A percentile compares a stretch with the other conserved stretches of the same genome.
These are phyloP conservation scores for Toxotes lorentzi DNA, from an alignment of 2,797 vertebrate genomes.

Conservation along the genomic window DNA sequence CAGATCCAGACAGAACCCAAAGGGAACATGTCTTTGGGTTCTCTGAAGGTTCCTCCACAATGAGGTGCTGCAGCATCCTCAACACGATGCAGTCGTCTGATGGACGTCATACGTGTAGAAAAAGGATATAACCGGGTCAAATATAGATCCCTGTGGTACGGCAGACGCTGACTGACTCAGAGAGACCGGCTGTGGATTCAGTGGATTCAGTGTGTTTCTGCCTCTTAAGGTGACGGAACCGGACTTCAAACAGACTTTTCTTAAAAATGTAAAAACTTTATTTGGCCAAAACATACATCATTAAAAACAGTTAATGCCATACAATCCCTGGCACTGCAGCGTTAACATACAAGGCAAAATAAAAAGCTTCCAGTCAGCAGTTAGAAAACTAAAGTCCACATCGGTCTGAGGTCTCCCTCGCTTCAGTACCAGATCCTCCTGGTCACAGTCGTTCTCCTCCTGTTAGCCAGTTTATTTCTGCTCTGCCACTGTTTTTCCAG, in stretches of 20 bases:
- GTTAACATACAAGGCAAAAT: constrained; percentile 34
- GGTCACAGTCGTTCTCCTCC: constrained; percentile 1
- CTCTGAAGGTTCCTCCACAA: too few relatives aligned
- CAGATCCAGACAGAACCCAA: too few relatives aligned
- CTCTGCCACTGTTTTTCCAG: neutral
- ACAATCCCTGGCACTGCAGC: constrained; percentile 42
- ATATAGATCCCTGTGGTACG: constrained; percentile 9
- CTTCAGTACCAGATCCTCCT: constrained; percentile 24
- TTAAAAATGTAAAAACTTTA: constrained; percentile 71
- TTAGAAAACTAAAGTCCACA: neutral
- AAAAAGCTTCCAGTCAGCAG: constrained; percentile 47
- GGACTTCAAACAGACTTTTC: neutral
- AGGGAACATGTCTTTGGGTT: too few relatives aligned
- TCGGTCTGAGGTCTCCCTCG: neutral
- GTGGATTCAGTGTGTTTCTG: too few relatives aligned
- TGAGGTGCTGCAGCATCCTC: too few relatives aligned
- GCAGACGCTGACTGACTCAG: neutral
- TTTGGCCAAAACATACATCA: constrained; percentile 47
- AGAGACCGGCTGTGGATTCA: neutral
- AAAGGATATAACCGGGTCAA: too few relatives aligned
- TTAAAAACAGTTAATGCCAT: constrained; percentile 44
- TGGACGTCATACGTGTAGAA: too few relatives aligned
- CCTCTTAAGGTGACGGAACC: too few relatives aligned
- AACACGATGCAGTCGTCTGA: too few relatives aligned
- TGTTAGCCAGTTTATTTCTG: neutral